Percentiles rank a stretch among this genome's conserved stretches.
Conservation (phyloP, 2,797 vertebrate species). For the Brachymystax lenok region DNA sequence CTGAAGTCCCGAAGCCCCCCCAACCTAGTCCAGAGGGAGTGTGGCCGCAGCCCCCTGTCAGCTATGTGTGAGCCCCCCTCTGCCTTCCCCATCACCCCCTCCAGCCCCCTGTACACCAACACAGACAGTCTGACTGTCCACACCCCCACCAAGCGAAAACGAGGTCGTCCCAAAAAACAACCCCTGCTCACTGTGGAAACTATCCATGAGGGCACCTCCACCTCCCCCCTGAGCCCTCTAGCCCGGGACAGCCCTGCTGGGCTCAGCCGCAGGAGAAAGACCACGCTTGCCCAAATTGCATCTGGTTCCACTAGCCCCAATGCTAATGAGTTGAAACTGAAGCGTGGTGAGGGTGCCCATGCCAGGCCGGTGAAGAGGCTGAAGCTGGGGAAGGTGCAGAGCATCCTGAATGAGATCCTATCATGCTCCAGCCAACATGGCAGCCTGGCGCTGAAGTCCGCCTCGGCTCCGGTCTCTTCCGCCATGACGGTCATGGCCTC, state of each 20-base stretch:
- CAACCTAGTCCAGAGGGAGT: constrained; percentile 82
- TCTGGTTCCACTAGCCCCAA: constrained; percentile 60
- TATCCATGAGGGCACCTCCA: constrained; percentile 95
- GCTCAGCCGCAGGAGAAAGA: constrained; percentile 86
- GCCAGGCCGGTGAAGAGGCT: constrained; percentile 90
- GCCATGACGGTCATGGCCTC: constrained; percentile 84
- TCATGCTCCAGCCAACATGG: constrained; percentile 83
- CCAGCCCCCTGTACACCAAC: constrained; percentile 95
- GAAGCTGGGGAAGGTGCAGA: constrained; percentile 95
- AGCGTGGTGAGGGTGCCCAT: constrained; percentile 68
- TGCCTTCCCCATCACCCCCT: constrained; percentile 95
- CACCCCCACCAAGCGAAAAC: constrained; percentile 93
- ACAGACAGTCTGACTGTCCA: constrained; percentile 98
- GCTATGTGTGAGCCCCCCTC: constrained; percentile 89
- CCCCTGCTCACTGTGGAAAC: constrained; percentile 96
- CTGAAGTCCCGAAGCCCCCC: constrained; percentile 87
- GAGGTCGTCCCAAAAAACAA: constrained; percentile 97
- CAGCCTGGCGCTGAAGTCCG: constrained; percentile 85
- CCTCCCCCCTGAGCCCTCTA: constrained; percentile 92
- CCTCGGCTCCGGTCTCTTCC: constrained; percentile 82
- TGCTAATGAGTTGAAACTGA: constrained; percentile 82
- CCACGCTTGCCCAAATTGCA: constrained; percentile 84
- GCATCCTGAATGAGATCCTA: constrained; percentile 95
- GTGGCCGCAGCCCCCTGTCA: constrained; percentile 65
- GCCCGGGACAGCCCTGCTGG: constrained; percentile 81